Conservation (phyloP, 1,140 invertebrate genomes). For the Drosophila kanapiae region DNA sequence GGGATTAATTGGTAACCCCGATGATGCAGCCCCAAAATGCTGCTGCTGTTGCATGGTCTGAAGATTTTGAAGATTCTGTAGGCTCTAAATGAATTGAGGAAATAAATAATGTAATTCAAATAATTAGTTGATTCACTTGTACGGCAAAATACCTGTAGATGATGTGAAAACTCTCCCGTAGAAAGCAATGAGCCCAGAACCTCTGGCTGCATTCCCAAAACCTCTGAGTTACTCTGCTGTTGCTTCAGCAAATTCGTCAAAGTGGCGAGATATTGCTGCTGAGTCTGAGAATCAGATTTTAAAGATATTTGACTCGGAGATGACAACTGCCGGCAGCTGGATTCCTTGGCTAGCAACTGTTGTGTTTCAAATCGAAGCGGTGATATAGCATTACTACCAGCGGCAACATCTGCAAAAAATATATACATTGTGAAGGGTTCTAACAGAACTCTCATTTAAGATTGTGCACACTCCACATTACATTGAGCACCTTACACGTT, state of each 20-base stretch:
- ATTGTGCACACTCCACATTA: too few relatives aligned
- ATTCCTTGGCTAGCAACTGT: slow-evolving; percentile 31
- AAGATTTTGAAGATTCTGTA: slow-evolving; percentile 67
- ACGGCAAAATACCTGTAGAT: slow-evolving; percentile 37
- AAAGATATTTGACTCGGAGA: slow-evolving; percentile 26
- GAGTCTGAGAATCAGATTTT: slow-evolving; percentile 23
- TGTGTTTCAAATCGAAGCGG: slow-evolving; percentile 25
- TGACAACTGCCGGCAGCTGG: slow-evolving; percentile 9
- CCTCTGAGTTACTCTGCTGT: slow-evolving; percentile 48
- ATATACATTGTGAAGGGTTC: too few relatives aligned
- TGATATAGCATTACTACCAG: slow-evolving; percentile 17
- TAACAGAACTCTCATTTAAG: too few relatives aligned
- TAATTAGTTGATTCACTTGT: background rate
- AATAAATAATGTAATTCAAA: background rate
- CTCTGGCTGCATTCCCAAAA: slow-evolving; percentile 18
- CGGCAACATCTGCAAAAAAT: background rate
- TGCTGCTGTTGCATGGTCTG: slow-evolving; percentile 80
- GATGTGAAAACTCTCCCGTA: slow-evolving; percentile 27
- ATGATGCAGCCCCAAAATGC: slow-evolving; percentile 59
- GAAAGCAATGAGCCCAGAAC: slow-evolving; percentile 12
- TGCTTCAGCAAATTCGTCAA: slow-evolving; percentile 63
- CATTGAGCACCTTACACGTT: too few relatives aligned
- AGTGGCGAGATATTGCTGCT: slow-evolving; percentile 62
- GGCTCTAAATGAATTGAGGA: slow-evolving; percentile 22
- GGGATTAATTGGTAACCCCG: slow-evolving; percentile 73